phyloP scores from a whole-genome alignment of 2,797 vertebrate species.

The Sebastes oblongus region DNA sequence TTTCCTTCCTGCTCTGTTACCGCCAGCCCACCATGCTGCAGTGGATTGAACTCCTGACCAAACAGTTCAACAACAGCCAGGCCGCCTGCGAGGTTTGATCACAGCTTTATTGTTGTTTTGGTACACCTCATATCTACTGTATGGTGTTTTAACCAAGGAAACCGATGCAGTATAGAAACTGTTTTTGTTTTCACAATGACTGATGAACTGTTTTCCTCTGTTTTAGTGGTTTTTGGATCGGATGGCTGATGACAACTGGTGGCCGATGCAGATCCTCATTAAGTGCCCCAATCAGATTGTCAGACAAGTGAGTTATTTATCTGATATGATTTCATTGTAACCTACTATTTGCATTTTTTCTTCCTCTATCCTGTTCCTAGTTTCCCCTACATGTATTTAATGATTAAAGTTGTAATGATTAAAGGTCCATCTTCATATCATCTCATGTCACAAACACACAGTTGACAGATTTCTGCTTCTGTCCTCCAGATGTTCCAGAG shows the following conservation, averaged over 20 bases:
- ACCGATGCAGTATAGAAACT: not conserved
- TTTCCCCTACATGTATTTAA: not conserved
- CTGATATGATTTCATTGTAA: not conserved
- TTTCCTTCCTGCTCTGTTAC: not conserved
- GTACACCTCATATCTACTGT: not conserved
- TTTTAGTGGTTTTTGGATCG: constrained; percentile 98
- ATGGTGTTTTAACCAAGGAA: not conserved
- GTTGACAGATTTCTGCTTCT: not conserved
- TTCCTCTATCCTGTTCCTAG: not conserved
- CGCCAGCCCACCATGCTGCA: constrained; percentile 98
- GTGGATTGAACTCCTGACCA: constrained; percentile 98
- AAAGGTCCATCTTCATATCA: not conserved
- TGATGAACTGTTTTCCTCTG: not conserved
- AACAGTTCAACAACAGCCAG: constrained; percentile 99
- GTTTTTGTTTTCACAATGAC: not conserved
- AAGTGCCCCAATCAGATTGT: constrained; percentile 99
- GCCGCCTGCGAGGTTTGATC: constrained; percentile 93
- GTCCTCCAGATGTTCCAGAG: constrained; percentile 95
- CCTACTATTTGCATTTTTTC: fast-evolving
- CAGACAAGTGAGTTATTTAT: constrained; percentile 86
- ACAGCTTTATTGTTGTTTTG: fast-evolving
- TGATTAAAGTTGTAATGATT: not conserved
- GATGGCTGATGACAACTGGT: constrained; percentile 99
- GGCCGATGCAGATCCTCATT: constrained; percentile 99
- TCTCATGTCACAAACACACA: not conserved